phyloP scores from a whole-genome alignment of 1,140 invertebrate genomes.

The Eupristina koningsbergeri region DNA sequence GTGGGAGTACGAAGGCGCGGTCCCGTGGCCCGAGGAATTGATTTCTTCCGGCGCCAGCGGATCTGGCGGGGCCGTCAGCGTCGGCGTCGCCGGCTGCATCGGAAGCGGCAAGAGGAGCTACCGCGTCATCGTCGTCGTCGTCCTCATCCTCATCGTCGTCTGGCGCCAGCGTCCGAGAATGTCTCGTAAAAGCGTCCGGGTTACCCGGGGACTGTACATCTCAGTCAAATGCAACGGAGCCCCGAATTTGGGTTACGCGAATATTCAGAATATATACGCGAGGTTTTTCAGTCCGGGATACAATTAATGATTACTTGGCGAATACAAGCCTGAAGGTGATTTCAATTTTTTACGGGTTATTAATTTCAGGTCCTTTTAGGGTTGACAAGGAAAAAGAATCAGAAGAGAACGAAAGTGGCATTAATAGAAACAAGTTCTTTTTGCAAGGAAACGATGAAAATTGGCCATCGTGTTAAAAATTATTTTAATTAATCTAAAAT shows the following conservation, averaged over 20 bases:
- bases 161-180: constrained; percentile 26
- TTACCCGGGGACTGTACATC: background rate
- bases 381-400: no score
- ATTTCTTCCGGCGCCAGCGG: constrained; percentile 49
- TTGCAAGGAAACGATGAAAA: no score
- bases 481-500: no score
- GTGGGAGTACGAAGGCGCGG: background rate
- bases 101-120: background rate
- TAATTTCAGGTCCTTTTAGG: no score
- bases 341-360: no score
- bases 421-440: no score
- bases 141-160: no score
- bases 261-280: background rate
- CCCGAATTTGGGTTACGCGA: background rate
- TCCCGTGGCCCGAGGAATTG: constrained; percentile 24
- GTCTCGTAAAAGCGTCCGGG: background rate
- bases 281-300: background rate
- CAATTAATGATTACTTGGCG: background rate
- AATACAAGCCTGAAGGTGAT: background rate
- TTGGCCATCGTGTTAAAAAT: no score
- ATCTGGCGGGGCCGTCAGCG: background rate
- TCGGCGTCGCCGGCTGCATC: background rate
- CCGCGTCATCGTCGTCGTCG: constrained; percentile 29
- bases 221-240: background rate
- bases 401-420: no score